phyloP scores from a whole-genome alignment of 2,888 invertebrate species.

The Andrena fulva region DNA sequence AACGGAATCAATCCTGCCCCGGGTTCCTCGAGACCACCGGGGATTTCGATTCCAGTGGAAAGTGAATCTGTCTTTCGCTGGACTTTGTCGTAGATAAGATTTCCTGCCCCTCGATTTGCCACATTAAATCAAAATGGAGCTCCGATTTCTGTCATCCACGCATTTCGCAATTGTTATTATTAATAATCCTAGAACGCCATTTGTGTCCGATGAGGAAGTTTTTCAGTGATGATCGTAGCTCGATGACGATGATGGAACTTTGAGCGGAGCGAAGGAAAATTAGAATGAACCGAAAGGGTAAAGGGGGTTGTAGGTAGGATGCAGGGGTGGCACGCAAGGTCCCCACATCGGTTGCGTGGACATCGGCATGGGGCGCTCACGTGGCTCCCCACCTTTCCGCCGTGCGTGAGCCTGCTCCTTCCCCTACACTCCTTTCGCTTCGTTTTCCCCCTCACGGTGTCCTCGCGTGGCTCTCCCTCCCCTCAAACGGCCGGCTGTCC shows the following conservation, averaged over 20 bases:
- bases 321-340: slow-evolving; percentile 59
- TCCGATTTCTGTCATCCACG: neutral
- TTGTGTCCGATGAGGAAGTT: neutral
- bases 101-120: slow-evolving; percentile 28
- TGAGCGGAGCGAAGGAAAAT: neutral
- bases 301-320: slow-evolving; percentile 30
- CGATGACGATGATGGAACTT: neutral
- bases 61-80: slow-evolving; percentile 56
- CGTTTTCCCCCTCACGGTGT: slow-evolving; percentile 35
- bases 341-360: slow-evolving; percentile 67
- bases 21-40: slow-evolving; percentile 29
- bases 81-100: slow-evolving; percentile 44
- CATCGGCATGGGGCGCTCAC: slow-evolving; percentile 77
- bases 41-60: slow-evolving; percentile 62
- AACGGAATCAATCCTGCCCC: slow-evolving; percentile 63
- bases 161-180: neutral
- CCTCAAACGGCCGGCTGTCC: slow-evolving; percentile 31
- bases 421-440: slow-evolving; percentile 52
- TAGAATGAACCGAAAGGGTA: slow-evolving; percentile 31
- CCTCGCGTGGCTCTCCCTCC: slow-evolving; percentile 57
- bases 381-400: slow-evolving; percentile 74
- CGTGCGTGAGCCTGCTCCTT: slow-evolving; percentile 70
- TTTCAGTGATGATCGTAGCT: neutral
- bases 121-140: slow-evolving; percentile 55
- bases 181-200: neutral